Evolutionary conservation across 2,797 vertebrate genomes (phyloP), one percentile per base, ranked within the genome.

Genomic region (Brotula barbata): DNA sequence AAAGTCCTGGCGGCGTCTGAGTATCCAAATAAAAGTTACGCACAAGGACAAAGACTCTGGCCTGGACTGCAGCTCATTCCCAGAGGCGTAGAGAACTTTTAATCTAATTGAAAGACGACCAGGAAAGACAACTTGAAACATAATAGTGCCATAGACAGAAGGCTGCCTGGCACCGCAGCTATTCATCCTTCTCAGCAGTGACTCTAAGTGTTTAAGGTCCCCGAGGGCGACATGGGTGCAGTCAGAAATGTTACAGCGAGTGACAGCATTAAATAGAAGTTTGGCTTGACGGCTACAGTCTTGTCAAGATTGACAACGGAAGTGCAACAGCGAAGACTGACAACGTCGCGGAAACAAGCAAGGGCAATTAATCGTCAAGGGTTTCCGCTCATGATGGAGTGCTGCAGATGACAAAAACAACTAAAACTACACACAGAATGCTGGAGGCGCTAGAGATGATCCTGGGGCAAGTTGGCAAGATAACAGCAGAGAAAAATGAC

Each of bases 31-130:
- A 70, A 33, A 40, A 42, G 46, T 41, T 62, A 40, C 36, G 46
- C 50, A 67, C 78, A 42, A 46, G 43, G 53, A 83, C 64, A 74
- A 42, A 41, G 58, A 23, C 58, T 25, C 5, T 20, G 56, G 64
- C 57, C 59, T 37, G 70, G 59, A 65, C 57, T 46, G 51, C 72
- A 41, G 20, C 40, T 34, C 31, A 41, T 36, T 55, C 63, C 44
- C 33, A 9, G 39, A 62, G 63, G 64, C 54, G n/a, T 33, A 53
- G 13, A 50, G 36, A 85, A 85, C 77, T 88, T 87, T 87, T 81
- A 82, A 90, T 87, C 77, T 75, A 89, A 92, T 90, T 88, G 89
- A 89, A 88, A 77, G 64, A 62, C 80, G 61, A 60, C 62, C 43
- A 55, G 71, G 77, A 73, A 64, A 85, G 84, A 87, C 77, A 73